Base-by-base conservation (phyloP, 2,888 invertebrate genomes). In the Drosophila hamatofila region DNA sequence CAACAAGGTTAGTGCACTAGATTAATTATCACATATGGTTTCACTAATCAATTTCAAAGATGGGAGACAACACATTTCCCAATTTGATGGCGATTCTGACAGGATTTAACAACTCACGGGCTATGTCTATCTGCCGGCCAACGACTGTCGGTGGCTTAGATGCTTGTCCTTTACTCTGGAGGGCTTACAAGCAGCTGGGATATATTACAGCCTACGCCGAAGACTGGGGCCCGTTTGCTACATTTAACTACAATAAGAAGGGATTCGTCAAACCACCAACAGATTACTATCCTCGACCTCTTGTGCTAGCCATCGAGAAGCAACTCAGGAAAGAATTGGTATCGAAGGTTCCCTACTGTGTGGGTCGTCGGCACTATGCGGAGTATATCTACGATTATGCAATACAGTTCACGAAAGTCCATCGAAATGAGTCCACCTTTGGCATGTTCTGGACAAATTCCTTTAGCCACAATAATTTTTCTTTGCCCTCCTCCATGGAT, bases 51-150 rank as follows among this genome's bases (percentile, higher is more conserved):
- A 30, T 49, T 14, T 33, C 14, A 6, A 30, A 97, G 94, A 94
- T 96, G 76, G 97, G 95, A 1, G 98, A 98, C 83, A 98, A 98
- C 83, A 98, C 97, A 0, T 97, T 96, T 90, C 97, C 98, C 0
- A 98, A 98, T 92, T 92, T 98, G 62, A 96, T 97, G 94, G 97
- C 97, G 0, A 93, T 96, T 48, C 93, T 97, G 5, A 95, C 96
- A 0, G 98, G 98, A 0, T 94, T 94, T 68, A 94, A 93, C 66
- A 83, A 88, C n/a, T 70, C 90, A 0, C 83, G 93, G 12, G 92
- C 95, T 5, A 92, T 94, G 46, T 80, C 91, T 0, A 90, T 93
- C 41, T 94, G 94, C 70, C 91, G 93, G n/a, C 94, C 94, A 4
- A 91, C 88, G 11, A 85, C 83, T 1, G 89, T 92, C 58, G 94